Base-by-base conservation (phyloP, 1,140 invertebrate genomes). In the Stenopsyche tienmushanensis region DNA sequence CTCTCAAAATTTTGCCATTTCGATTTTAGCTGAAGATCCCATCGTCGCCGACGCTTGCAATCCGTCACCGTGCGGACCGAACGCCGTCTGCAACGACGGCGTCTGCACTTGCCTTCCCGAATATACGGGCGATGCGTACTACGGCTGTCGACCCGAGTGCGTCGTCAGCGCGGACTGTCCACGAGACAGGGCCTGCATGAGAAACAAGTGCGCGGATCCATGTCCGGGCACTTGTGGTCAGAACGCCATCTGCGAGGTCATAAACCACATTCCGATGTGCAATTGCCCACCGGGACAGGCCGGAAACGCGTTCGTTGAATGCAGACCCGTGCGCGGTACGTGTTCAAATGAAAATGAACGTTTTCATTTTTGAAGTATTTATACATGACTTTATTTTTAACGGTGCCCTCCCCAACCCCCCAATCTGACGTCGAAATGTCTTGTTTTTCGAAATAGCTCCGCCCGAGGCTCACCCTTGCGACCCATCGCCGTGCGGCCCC, bases 161-260 rank as follows among this genome's bases (percentile, higher is more conserved):
- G 78, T 85, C 2, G 74, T 86, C 1, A 87, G 84, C 69, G 86
- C 86, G 0, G 90, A 90, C 69, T 91, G 90, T 76, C 69, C 81
- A 7, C 75, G 82, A 54, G 83, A 83, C 67, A 80, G 82, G 75
- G 85, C 89, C 13, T 92, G 90, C 71, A 80, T 86, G n/a, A 87
- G 85, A 73, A 86, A 89, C 66, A 88, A 86, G 77, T 92, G 90
- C 73, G 77, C 73, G 24, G 83, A 92, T 76, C 90, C 90, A 41
- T 92, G 90, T 71, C 80, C 81, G 15, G 83, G 86, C 24, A 86
- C 86, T 69, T 92, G 90, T 72, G 87, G 87, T 10, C 73, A 83
- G 45, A 80, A 83, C 66, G 84, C 88, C 15, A 78, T 82, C 65
- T 90, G 88, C 67, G 78, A 82, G 50, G 85, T 88, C 15, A 83